phyloP scores from a whole-genome alignment of 2,888 invertebrate species.

The Leptinotarsa tumamoca region DNA sequence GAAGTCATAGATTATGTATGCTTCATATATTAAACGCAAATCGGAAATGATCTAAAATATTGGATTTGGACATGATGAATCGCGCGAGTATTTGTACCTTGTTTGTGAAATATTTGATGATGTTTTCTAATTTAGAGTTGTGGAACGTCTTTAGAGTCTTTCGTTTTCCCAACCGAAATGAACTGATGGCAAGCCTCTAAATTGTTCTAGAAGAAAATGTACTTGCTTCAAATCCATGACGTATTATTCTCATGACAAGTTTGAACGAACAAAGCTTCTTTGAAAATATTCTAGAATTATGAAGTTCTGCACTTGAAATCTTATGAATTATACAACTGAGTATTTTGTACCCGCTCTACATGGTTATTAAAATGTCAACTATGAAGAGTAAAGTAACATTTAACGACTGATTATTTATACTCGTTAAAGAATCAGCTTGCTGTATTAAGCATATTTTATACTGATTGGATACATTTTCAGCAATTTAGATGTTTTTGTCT shows the following conservation, averaged over 20 bases:
- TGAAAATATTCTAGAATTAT: neutral
- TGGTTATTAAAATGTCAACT: neutral
- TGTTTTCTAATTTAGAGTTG: slow-evolving; percentile 33
- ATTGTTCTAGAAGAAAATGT: slow-evolving; percentile 11
- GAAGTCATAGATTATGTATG: slow-evolving; percentile 54
- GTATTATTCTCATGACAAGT: slow-evolving; percentile 1
- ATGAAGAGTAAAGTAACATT: neutral
- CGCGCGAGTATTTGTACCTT: slow-evolving; percentile 56
- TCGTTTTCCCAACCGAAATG: slow-evolving; percentile 15
- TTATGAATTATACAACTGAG: neutral
- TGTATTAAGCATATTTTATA: neutral
- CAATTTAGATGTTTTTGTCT: slow-evolving; percentile 35
- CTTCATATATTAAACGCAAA: slow-evolving; percentile 52
- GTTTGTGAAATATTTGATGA: slow-evolving; percentile 51
- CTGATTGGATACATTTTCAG: slow-evolving; percentile 15
- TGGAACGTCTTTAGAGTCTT: slow-evolving; percentile 17
- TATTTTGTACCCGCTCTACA: neutral
- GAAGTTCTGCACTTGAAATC: slow-evolving; percentile 2
- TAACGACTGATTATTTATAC: slow-evolving; percentile 5
- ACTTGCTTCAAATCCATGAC: slow-evolving; percentile 8
- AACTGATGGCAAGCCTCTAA: slow-evolving; percentile 20
- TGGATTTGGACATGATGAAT: slow-evolving; percentile 45
- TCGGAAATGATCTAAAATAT: slow-evolving; percentile 40
- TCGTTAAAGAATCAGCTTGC: neutral
- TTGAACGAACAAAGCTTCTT: neutral